Conservation (phyloP, 2,113 vertebrate genomes). For the Cranoglanis bouderius region DNA sequence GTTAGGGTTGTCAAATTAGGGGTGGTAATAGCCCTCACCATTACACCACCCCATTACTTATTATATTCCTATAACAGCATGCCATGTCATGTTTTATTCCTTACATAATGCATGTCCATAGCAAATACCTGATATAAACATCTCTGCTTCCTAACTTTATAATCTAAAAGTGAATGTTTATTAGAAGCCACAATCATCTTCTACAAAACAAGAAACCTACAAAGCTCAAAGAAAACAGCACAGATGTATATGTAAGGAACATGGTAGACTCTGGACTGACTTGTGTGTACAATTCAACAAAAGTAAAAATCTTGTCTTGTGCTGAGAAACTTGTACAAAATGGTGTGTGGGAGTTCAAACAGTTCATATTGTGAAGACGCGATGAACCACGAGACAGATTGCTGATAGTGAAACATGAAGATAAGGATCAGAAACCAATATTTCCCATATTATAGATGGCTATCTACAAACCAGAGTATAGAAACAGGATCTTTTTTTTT, state of each 20-base stretch:
- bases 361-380: background rate
- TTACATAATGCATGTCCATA: background rate
- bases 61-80: background rate
- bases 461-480: constrained; percentile 24
- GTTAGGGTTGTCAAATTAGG: background rate
- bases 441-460: constrained; percentile 4
- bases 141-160: background rate
- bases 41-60: background rate
- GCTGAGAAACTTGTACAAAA: background rate
- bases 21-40: background rate
- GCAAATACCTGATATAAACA: background rate
- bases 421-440: constrained; percentile 51
- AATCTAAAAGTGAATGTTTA: background rate
- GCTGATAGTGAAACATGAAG: constrained; percentile 22
- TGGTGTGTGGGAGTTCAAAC: constrained; percentile 28
- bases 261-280: background rate
- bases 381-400: background rate
- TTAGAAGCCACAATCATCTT: background rate
- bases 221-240: background rate
- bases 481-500: constrained; percentile 16
- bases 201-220: background rate
- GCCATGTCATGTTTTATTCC: background rate
- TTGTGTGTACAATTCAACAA: background rate
- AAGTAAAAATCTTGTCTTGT: background rate
- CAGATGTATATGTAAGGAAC: background rate